A percentile compares a stretch with the other conserved stretches of the same genome.
phyloP scores from a whole-genome alignment of 2,888 invertebrate species.

The Nebria salina region DNA sequence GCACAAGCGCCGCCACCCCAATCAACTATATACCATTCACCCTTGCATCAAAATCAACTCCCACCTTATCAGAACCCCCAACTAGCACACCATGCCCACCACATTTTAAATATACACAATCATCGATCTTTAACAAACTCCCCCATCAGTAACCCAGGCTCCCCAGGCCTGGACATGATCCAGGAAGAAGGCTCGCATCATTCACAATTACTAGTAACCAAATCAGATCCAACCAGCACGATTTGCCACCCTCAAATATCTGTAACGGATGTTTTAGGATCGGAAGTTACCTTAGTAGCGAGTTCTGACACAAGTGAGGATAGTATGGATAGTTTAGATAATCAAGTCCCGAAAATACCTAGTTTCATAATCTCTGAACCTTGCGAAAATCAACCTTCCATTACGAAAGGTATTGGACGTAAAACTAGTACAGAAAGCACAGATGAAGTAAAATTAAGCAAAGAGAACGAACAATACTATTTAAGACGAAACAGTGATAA shows the following conservation, averaged over 20 bases:
- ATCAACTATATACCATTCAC: constrained; percentile 49
- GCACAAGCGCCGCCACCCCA: constrained; percentile 24
- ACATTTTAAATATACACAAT: constrained; percentile 61
- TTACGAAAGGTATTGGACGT: constrained; percentile 73
- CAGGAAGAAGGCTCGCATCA: constrained; percentile 75
- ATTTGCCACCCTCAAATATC: constrained; percentile 84
- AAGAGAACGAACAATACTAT: constrained; percentile 61
- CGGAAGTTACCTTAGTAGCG: constrained; percentile 81
- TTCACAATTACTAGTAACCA: constrained; percentile 10
- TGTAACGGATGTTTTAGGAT: constrained; percentile 90
- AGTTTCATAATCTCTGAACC: constrained; percentile 79
- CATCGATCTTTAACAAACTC: constrained; percentile 71
- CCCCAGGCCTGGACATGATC: constrained; percentile 80
- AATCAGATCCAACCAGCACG: constrained; percentile 14
- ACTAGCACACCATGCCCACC: constrained; percentile 56
- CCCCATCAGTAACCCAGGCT: constrained; percentile 71
- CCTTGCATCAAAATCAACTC: constrained; percentile 52
- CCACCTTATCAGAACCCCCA: constrained; percentile 26
- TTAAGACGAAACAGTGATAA: constrained; percentile 75
- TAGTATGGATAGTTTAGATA: constrained; percentile 75
- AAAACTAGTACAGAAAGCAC: constrained; percentile 71
- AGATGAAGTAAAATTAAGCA: constrained; percentile 45
- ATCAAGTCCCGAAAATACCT: constrained; percentile 65
- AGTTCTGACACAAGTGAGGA: constrained; percentile 78
- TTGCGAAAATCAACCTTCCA: constrained; percentile 79